phyloP scores from a whole-genome alignment of 1,140 invertebrate species.

The Pogonognathellus flavescens region DNA sequence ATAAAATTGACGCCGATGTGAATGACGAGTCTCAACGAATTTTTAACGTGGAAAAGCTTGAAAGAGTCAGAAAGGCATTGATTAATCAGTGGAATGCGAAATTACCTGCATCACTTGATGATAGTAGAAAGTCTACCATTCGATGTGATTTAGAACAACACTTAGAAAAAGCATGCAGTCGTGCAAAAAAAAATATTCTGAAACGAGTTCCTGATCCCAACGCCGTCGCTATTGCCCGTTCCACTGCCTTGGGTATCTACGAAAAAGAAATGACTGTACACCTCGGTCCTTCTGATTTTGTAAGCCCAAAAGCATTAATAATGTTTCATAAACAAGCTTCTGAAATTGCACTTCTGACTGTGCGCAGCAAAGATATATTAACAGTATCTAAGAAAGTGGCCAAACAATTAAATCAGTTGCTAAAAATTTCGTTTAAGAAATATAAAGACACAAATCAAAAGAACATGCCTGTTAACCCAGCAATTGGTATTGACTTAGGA shows the following conservation, averaged over 20 bases:
- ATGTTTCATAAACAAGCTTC: not conserved
- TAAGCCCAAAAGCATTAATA: not conserved
- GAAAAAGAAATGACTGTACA: not conserved
- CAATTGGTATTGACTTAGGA: constrained; percentile 82
- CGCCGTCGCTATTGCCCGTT: not conserved
- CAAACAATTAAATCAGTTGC: not conserved
- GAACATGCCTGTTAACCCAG: constrained; percentile 63
- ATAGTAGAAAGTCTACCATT: too few relatives aligned
- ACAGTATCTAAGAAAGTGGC: not conserved
- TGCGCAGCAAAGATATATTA: not conserved
- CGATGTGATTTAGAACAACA: too few relatives aligned
- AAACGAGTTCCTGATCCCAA: not conserved
- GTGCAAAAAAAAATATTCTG: not conserved
- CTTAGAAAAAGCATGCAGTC: not conserved
- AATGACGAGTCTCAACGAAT: not conserved
- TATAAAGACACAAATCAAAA: not conserved
- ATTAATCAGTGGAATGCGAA: too few relatives aligned
- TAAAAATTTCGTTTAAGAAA: not conserved
- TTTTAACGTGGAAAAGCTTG: not conserved
- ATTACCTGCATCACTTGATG: too few relatives aligned
- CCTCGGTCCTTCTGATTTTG: not conserved
- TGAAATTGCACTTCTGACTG: not conserved
- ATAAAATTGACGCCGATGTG: not conserved
- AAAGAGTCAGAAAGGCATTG: too few relatives aligned
- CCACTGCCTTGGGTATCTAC: not conserved